phyloP scores from a whole-genome alignment of 2,888 invertebrate species.

The Eledona agricola region DNA sequence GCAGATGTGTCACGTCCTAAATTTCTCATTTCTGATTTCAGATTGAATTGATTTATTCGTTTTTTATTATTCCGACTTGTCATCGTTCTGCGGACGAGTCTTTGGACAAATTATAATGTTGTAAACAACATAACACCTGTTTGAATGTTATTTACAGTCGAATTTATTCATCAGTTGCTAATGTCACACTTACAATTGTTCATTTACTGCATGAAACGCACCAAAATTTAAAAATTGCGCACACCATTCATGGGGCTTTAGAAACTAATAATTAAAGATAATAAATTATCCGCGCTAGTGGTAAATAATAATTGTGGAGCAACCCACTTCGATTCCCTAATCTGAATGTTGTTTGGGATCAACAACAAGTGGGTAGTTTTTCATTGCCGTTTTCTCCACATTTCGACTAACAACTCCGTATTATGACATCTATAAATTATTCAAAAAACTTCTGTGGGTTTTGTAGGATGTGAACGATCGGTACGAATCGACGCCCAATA shows the following conservation, averaged over 20 bases:
- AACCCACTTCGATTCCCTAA: conserved; percentile 29
- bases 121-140: background rate
- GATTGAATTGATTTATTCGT: conserved; percentile 7
- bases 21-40: conserved; percentile 2
- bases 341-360: conserved; percentile 24
- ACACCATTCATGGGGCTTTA: too few relatives aligned
- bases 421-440: conserved; percentile 20
- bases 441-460: conserved; percentile 16
- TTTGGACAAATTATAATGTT: background rate
- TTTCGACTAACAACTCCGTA: conserved; percentile 12
- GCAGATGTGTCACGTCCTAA: conserved; percentile 7
- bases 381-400: conserved; percentile 25
- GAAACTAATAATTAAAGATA: conserved; percentile 8
- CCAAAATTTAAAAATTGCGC: conserved; percentile 13
- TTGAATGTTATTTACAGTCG: too few relatives aligned
- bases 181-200: too few relatives aligned
- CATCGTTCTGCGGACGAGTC: conserved; percentile 2
- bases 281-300: conserved; percentile 13
- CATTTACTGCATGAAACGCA: too few relatives aligned
- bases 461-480: conserved; percentile 16
- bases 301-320: conserved; percentile 10
- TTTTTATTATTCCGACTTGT: conserved; percentile 8
- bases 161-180: too few relatives aligned
- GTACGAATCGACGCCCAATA: conserved; percentile 18
- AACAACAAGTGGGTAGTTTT: conserved; percentile 23